A percentile compares a stretch with the other conserved stretches of the same genome.
Conservation (phyloP, 2,888 invertebrate species). For the Macaria notata region DNA sequence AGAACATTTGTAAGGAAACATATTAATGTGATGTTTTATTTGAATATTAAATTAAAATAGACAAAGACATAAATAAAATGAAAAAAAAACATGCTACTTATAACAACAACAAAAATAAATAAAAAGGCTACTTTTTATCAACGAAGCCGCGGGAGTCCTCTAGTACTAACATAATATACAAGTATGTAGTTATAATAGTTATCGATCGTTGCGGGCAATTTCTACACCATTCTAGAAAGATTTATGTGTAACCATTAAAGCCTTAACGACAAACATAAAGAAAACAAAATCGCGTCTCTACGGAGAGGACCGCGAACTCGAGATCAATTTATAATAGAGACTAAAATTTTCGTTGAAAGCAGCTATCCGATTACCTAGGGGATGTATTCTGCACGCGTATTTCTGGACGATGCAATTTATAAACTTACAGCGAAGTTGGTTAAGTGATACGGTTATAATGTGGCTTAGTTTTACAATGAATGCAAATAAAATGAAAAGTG, state of each 20-base stretch:
- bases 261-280: slow-evolving; percentile 40
- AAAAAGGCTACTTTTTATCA: too few species aligned
- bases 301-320: slow-evolving; percentile 53
- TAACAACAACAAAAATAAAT: too few species aligned
- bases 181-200: slow-evolving; percentile 22
- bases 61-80: too few species aligned
- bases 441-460: too few species aligned
- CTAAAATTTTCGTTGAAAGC: slow-evolving; percentile 68
- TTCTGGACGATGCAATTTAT: slow-evolving; percentile 39
- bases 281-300: slow-evolving; percentile 52
- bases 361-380: slow-evolving; percentile 69
- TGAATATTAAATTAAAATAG: too few species aligned
- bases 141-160: too few species aligned
- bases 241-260: slow-evolving; percentile 39
- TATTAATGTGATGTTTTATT: too few species aligned
- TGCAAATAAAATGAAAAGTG: too few species aligned
- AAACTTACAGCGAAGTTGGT: slow-evolving; percentile 32
- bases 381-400: slow-evolving; percentile 61
- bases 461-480: neutral
- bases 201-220: slow-evolving; percentile 16
- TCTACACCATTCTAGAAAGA: slow-evolving; percentile 32
- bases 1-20: too few species aligned
- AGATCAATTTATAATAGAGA: slow-evolving; percentile 68
- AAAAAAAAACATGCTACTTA: too few species aligned
- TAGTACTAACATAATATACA: too few species aligned